phyloP scores from a whole-genome alignment of 2,888 invertebrate species.

The Diaperis boleti region DNA sequence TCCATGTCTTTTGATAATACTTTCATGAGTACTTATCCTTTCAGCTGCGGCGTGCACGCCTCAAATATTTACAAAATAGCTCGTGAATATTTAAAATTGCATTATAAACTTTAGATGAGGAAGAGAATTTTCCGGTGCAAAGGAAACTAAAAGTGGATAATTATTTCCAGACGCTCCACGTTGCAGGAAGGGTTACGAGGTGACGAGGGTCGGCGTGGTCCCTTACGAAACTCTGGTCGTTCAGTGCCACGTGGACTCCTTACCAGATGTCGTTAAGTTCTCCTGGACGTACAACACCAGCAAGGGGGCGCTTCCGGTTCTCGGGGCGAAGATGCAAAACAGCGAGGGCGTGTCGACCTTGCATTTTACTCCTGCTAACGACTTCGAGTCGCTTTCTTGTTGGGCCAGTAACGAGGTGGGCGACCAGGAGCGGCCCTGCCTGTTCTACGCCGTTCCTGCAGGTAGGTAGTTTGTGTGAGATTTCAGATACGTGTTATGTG shows the following conservation, averaged over 20 bases:
- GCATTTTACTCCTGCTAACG: constrained; percentile 71
- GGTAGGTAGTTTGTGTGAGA: constrained; percentile 69
- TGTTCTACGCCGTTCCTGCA: constrained; percentile 84
- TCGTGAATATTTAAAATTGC: constrained; percentile 31
- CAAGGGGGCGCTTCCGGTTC: constrained; percentile 77
- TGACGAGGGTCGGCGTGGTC: constrained; percentile 78
- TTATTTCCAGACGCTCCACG: constrained; percentile 77
- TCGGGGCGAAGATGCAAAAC: constrained; percentile 71
- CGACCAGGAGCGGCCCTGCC: constrained; percentile 83
- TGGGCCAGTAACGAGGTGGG: constrained; percentile 90
- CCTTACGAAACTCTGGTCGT: constrained; percentile 80
- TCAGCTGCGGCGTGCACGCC: constrained; percentile 16
- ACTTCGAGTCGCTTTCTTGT: constrained; percentile 87
- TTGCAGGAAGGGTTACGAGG: constrained; percentile 79
- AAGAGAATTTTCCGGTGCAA: constrained; percentile 13
- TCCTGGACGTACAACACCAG: constrained; percentile 90
- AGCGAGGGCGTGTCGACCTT: constrained; percentile 69
- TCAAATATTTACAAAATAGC: constrained; percentile 30
- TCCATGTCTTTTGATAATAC: constrained; percentile 25
- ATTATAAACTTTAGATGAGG: constrained; percentile 26
- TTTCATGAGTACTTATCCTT: constrained; percentile 30
- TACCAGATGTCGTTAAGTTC: constrained; percentile 79
- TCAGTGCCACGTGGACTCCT: constrained; percentile 85
- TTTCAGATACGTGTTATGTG: not conserved
- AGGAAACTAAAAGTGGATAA: constrained; percentile 29